Evolutionary conservation across 2,888 invertebrate species (phyloP), one percentile per base, ranked within the genome.

Genomic region (Pseudanteris insignis): DNA sequence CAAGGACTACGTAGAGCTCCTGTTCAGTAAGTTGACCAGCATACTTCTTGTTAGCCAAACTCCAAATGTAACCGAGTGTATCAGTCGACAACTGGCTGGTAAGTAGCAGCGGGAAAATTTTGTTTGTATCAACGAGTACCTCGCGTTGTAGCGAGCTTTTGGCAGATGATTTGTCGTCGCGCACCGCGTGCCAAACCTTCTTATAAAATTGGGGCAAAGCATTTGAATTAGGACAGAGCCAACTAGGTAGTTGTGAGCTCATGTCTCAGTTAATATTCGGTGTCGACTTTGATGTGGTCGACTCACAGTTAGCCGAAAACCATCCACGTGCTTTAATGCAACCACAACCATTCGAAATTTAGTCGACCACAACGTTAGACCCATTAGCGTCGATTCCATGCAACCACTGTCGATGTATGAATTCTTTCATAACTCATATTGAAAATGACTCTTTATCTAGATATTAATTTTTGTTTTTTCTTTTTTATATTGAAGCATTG

Each of bases 41-140:
- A 12, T 81, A 81, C 30, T 80, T 81, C 60, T 79, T 77, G 68
- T 83, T 83, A 0, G 81, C 81, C 28, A 83, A 67, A 26, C 78
- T 80, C 83, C 83, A 83, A 55, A 83, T 81, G 64, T 79, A 81
- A 8, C 83, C 83, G 38, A 83, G 74, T 10, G 80, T 75, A 62
- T 83, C 82, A 0, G 81, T 81, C 0, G 81, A 73, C 40, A 83
- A 69, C 54, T 81, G 81, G 66, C 82, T 82, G n/a, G 82, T 81
- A 25, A 82, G 71, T 21, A 83, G 71, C 8, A 83, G 57, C 1
- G 81, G 78, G 64, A 80, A 81, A n/a, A 81, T 76, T 63, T 79
- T 79, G 33, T 79, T 77, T 1, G 81, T 81, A 48, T 81, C 81
- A 1, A 80, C 81, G 2, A 78, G 68, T 4, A 73, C 21, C 43